phyloP scores from a whole-genome alignment of 30 jellyfish, hydroid and myxozoan genomes.

The Turritopsis dohrnii region DNA sequence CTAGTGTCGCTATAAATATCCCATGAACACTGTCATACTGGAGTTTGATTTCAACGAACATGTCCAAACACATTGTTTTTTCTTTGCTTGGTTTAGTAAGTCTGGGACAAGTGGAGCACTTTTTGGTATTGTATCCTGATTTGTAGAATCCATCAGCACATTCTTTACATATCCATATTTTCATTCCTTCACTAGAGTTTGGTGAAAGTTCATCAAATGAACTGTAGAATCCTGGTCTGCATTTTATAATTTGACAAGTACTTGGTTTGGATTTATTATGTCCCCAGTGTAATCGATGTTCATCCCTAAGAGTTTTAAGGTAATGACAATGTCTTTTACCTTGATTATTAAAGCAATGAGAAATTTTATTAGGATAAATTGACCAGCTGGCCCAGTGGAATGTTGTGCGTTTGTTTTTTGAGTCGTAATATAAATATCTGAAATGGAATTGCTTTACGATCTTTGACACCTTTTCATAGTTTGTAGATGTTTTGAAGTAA shows the following conservation, averaged over 20 bases:
- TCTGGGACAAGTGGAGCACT: not conserved
- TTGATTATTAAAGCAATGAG: not conserved
- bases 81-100: not conserved
- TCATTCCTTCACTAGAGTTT: not conserved
- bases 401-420: not conserved
- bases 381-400: not conserved
- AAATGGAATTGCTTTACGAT: not conserved
- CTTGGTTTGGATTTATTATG: not conserved
- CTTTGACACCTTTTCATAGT: not conserved
- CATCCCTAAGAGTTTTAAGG: not conserved
- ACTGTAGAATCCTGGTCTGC: not conserved
- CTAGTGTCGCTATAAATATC: not conserved
- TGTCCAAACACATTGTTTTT: not conserved
- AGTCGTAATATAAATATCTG: not conserved
- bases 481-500: not conserved
- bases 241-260: not conserved
- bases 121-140: not conserved
- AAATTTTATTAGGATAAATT: not conserved
- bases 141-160: not conserved
- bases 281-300: not conserved
- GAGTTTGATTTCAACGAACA: not conserved
- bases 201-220: not conserved
- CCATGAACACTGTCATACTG: not conserved
- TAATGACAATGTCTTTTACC: not conserved
- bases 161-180: not conserved